Evolutionary conservation across 2,113 vertebrate genomes (phyloP).

Genomic region (Alligator sinensis): DNA sequence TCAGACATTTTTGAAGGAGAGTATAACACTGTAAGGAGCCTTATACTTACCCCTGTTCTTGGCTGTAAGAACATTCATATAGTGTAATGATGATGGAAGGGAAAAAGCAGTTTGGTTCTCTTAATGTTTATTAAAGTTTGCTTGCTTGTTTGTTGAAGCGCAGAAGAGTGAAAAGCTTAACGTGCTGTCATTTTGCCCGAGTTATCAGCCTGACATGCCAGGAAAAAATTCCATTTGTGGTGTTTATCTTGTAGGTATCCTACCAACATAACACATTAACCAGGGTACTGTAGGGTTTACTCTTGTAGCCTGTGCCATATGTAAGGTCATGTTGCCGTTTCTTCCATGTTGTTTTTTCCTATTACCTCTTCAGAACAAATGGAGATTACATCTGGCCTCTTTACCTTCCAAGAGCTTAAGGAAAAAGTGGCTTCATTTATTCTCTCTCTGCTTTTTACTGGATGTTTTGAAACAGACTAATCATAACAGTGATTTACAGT

Average conservation of each 20-base stretch:
- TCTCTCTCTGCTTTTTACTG: not conserved
- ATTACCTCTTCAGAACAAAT: not conserved
- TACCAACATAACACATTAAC: not conserved
- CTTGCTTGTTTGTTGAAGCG: no score
- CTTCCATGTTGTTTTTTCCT: not conserved
- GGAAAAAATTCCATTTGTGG: not conserved
- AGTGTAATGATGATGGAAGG: no score
- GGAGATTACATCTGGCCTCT: not conserved
- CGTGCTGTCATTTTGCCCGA: not conserved
- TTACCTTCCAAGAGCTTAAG: not conserved
- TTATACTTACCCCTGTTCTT: not conserved
- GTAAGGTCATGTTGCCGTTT: not conserved
- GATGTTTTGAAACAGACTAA: not conserved
- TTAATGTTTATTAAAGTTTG: not conserved
- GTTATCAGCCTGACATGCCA: not conserved
- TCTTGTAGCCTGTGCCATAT: not conserved
- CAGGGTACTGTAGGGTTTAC: not conserved
- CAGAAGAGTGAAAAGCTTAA: no score
- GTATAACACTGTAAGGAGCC: slow-evolving; percentile 91
- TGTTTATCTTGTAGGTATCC: not conserved
- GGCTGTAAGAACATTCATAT: no score
- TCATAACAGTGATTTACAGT: not conserved
- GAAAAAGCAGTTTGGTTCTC: not conserved
- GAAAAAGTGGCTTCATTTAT: not conserved
- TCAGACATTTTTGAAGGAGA: slow-evolving; percentile 84